These are phyloP conservation scores for Enoplosus armatus DNA, from an alignment of 2,797 vertebrate genomes.

Conservation along the genomic window DNA sequence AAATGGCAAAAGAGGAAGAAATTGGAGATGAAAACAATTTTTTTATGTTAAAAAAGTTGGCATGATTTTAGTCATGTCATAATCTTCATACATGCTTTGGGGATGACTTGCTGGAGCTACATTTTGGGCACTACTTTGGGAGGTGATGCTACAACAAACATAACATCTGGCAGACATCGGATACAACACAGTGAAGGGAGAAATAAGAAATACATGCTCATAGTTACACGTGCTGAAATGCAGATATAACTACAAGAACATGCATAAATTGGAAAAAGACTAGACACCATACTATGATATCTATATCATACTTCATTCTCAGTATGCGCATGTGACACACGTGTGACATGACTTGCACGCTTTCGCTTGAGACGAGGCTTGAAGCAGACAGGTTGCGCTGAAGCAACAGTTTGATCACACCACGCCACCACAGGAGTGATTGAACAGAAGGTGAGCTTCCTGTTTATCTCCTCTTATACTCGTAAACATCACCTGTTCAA, in stretches of 20 bases:
- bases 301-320: background rate
- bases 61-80: background rate
- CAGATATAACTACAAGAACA: background rate
- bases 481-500: slow-evolving; percentile 56
- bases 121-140: too few relatives aligned
- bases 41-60: too few relatives aligned
- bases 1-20: background rate
- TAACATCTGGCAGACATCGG: too few relatives aligned
- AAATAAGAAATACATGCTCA: too few relatives aligned
- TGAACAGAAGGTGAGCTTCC: slow-evolving; percentile 45
- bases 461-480: slow-evolving; percentile 39
- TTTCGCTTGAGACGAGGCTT: slow-evolving; percentile 2
- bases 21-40: background rate
- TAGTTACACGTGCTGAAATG: background rate
- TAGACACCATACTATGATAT: background rate
- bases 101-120: too few relatives aligned
- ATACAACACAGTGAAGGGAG: too few relatives aligned
- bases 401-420: slow-evolving; percentile 30
- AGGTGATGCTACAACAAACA: too few relatives aligned
- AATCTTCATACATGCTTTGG: background rate
- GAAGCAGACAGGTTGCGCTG: slow-evolving; percentile 2
- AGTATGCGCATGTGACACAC: background rate
- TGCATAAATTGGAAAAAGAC: too few relatives aligned
- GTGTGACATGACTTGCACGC: background rate
- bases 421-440: background rate